Conservation (phyloP, 2,113 vertebrate species). For the Scophthalmus maximus region DNA sequence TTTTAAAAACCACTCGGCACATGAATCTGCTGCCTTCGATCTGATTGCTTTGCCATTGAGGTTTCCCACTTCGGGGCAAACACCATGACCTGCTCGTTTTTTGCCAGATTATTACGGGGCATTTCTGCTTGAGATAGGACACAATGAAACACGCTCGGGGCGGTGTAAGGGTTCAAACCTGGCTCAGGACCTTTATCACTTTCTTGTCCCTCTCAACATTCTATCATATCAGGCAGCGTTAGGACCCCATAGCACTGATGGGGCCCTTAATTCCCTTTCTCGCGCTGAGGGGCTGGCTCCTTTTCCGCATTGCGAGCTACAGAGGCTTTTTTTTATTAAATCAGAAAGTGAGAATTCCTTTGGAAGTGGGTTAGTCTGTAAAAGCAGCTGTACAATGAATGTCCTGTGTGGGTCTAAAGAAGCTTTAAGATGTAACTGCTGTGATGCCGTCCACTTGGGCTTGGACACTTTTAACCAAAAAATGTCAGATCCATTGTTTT, state of each 20-base stretch:
- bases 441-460: too few species aligned
- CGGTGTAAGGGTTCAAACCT: too few species aligned
- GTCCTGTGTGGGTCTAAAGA: background rate
- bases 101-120: constrained; percentile 52
- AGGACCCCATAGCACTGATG: background rate
- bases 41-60: constrained; percentile 66
- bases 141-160: constrained; percentile 22
- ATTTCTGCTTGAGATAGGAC: constrained; percentile 41
- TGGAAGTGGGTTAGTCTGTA: background rate
- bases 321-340: background rate
- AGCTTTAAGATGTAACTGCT: too few species aligned
- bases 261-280: background rate
- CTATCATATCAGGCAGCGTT: background rate
- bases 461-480: too few species aligned
- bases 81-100: constrained; percentile 51
- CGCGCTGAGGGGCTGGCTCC: background rate
- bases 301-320: background rate
- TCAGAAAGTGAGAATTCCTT: background rate
- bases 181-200: too few species aligned
- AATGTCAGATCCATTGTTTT: too few species aligned
- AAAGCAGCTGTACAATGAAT: too few species aligned
- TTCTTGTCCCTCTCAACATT: too few species aligned
- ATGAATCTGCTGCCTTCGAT: constrained; percentile 59
- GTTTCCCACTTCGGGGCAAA: constrained; percentile 43
- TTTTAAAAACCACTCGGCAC: constrained; percentile 65